Evolutionary conservation across 2,113 vertebrate species (phyloP).

Genomic region (Morone saxatilis): DNA sequence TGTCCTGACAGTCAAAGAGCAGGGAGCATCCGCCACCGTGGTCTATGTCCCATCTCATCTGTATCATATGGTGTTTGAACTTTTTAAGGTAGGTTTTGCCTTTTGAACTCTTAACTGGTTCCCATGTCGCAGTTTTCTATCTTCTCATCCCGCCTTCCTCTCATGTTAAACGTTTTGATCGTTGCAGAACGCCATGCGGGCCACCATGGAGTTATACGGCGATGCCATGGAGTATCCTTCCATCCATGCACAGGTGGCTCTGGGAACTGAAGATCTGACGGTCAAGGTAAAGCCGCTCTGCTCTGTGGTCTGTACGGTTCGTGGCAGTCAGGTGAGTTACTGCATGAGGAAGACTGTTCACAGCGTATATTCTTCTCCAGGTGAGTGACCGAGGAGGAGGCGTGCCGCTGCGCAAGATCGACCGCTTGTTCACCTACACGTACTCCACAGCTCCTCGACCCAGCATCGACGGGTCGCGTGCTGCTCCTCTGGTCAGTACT

Average conservation of each 20-base stretch:
- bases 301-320: neutral
- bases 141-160: neutral
- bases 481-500: conserved; percentile 90
- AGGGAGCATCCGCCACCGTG: conserved; percentile 89
- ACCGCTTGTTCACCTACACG: conserved; percentile 96
- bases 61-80: conserved; percentile 99
- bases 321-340: neutral
- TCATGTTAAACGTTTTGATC: neutral
- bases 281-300: conserved; percentile 89
- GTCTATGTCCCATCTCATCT: conserved; percentile 98
- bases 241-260: conserved; percentile 87
- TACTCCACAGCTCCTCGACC: conserved; percentile 96
- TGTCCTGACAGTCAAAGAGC: conserved; percentile 88
- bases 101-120: neutral
- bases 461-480: conserved; percentile 88
- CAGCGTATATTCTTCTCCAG: conserved; percentile 69
- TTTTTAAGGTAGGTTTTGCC: conserved; percentile 91
- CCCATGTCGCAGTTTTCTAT: neutral
- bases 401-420: conserved; percentile 95
- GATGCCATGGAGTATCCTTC: conserved; percentile 90
- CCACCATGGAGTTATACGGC: conserved; percentile 93
- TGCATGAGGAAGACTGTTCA: neutral
- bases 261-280: conserved; percentile 94
- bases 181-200: conserved; percentile 96
- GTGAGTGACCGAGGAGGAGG: conserved; percentile 96